These are phyloP conservation scores for Petromus typicus DNA, from an alignment of 2,113 vertebrate genomes.

Conservation along the genomic window DNA sequence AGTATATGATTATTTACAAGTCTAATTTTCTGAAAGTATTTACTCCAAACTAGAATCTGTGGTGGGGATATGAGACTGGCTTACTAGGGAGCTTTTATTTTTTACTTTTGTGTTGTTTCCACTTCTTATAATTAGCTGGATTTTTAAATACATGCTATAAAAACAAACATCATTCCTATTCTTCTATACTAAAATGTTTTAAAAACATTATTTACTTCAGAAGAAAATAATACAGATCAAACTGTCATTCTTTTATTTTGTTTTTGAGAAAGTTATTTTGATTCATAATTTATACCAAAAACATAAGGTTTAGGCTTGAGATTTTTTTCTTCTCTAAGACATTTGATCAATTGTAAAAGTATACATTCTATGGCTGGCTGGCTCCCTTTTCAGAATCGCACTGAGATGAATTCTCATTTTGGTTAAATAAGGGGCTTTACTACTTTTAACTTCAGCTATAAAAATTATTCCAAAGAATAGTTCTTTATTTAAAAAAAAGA, in stretches of 20 bases:
- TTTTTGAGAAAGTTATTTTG: background rate
- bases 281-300: background rate
- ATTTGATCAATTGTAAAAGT: background rate
- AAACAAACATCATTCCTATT: conserved; percentile 36
- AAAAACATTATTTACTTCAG: background rate
- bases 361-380: background rate
- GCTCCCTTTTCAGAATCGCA: background rate
- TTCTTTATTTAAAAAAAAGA: background rate
- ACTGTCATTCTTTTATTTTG: background rate
- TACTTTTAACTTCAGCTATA: conserved; percentile 38
- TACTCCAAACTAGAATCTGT: background rate
- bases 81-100: background rate
- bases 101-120: background rate
- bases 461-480: conserved; percentile 17
- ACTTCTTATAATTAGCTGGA: background rate
- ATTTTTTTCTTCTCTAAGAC: background rate
- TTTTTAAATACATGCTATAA: conserved; percentile 16
- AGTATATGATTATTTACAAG: conserved; percentile 11
- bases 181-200: conserved; percentile 39
- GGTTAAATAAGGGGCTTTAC: background rate
- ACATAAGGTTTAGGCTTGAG: background rate
- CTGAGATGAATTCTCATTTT: conserved; percentile 5
- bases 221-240: background rate
- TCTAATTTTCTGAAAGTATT: conserved; percentile 32
- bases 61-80: background rate